A percentile compares a stretch with the other conserved stretches of the same genome.
Evolutionary conservation across 1,140 invertebrate genomes (phyloP).

Genomic region (Rhopalosiphum maidis): DNA sequence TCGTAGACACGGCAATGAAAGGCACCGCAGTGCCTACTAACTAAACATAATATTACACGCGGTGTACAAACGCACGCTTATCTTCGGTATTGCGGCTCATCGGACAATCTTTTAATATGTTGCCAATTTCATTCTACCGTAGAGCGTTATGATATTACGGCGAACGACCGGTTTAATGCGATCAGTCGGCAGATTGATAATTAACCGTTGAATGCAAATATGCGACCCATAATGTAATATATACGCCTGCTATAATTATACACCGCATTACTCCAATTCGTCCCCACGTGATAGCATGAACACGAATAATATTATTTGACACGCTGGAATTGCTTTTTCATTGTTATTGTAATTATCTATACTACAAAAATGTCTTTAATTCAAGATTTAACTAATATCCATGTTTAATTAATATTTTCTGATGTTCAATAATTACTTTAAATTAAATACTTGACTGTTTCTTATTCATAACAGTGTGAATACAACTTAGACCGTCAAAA

Average conservation of each 20-base stretch:
- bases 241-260: too few relatives aligned
- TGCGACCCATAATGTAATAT: not conserved
- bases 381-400: not conserved
- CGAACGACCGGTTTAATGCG: not conserved
- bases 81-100: not conserved
- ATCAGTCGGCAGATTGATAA: not conserved
- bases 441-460: not conserved
- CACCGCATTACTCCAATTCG: too few relatives aligned
- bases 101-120: not conserved
- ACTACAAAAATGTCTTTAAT: not conserved
- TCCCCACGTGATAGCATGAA: too few relatives aligned
- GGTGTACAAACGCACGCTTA: not conserved
- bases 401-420: not conserved
- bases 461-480: not conserved
- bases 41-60: not conserved
- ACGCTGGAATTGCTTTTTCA: not conserved
- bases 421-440: not conserved
- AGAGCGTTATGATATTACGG: not conserved
- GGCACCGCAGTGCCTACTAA: not conserved
- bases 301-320: not conserved
- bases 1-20: not conserved
- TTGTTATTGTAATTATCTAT: not conserved
- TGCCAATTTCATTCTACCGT: not conserved
- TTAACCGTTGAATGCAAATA: not conserved
- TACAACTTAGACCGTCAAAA: not conserved